A percentile compares a stretch with the other conserved stretches of the same genome.
Conservation (phyloP, 2,888 invertebrate genomes). For the Phaedon cochleariae region DNA sequence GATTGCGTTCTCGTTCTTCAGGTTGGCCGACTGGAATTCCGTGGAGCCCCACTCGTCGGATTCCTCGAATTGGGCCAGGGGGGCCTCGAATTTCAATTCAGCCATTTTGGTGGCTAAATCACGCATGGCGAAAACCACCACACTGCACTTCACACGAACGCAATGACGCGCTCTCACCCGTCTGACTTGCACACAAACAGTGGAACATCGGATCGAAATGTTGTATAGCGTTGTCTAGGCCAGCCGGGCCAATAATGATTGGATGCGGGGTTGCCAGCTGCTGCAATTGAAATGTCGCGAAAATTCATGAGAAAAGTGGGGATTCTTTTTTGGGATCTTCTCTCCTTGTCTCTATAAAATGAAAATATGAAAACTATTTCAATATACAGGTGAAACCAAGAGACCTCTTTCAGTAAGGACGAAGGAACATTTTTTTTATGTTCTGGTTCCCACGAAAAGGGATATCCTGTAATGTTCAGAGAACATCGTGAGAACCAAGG, state of each 20-base stretch:
- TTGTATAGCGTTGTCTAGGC: not conserved
- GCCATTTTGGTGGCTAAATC: conserved; percentile 93
- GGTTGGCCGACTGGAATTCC: conserved; percentile 73
- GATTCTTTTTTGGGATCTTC: too few species aligned
- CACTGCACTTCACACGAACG: conserved; percentile 23
- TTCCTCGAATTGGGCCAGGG: conserved; percentile 95
- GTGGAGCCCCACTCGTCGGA: conserved; percentile 82
- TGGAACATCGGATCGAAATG: not conserved
- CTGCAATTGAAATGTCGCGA: too few species aligned
- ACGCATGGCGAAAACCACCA: conserved; percentile 69
- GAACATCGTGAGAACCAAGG: too few species aligned
- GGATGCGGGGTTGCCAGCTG: not conserved
- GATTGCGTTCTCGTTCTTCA: conserved; percentile 61
- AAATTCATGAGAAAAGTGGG: too few species aligned
- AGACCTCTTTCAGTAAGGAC: too few species aligned
- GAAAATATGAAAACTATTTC: too few species aligned
- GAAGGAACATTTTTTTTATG: too few species aligned
- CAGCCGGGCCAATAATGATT: not conserved
- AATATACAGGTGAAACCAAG: too few species aligned
- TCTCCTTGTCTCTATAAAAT: too few species aligned
- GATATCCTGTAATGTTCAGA: too few species aligned
- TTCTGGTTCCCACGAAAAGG: too few species aligned
- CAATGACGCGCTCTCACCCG: conserved; percentile 26
- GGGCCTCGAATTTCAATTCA: conserved; percentile 98
- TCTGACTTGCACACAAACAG: not conserved